Evolutionary conservation across 2,797 vertebrate species (phyloP).

Genomic region (Mus minutoides): DNA sequence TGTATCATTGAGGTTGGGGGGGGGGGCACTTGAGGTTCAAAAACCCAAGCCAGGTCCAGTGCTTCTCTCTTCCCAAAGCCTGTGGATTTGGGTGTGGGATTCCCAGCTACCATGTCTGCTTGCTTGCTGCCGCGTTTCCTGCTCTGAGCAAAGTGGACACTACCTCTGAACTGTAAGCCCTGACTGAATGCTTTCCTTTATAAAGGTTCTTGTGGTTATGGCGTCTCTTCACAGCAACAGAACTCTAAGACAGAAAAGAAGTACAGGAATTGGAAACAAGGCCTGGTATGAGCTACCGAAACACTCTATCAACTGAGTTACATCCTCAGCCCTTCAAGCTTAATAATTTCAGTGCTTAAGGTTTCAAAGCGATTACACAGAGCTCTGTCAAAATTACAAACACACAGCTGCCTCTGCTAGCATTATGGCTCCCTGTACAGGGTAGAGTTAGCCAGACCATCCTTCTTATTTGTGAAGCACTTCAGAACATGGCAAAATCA

Average conservation of each 20-base stretch:
- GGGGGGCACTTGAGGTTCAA: neutral
- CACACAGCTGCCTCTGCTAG: neutral
- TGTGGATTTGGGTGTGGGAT: neutral
- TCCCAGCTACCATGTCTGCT: too few relatives aligned
- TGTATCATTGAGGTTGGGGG: neutral
- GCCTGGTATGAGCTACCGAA: neutral
- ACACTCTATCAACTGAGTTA: neutral
- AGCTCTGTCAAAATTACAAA: neutral
- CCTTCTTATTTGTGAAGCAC: neutral
- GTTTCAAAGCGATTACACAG: neutral
- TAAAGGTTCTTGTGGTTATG: neutral
- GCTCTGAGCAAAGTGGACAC: neutral
- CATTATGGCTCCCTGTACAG: neutral
- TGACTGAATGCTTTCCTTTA: neutral
- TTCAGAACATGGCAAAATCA: neutral
- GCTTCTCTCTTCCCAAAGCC: neutral
- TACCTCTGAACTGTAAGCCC: neutral
- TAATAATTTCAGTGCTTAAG: neutral
- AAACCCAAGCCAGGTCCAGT: neutral
- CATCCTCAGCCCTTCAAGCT: neutral
- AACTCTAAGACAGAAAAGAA: too few relatives aligned
- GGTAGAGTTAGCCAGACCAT: neutral
- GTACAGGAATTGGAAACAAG: neutral
- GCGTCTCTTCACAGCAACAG: neutral
- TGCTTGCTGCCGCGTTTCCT: neutral